These are phyloP conservation scores for Cabera pusaria DNA, from an alignment of 2,888 invertebrate genomes.

Conservation along the genomic window DNA sequence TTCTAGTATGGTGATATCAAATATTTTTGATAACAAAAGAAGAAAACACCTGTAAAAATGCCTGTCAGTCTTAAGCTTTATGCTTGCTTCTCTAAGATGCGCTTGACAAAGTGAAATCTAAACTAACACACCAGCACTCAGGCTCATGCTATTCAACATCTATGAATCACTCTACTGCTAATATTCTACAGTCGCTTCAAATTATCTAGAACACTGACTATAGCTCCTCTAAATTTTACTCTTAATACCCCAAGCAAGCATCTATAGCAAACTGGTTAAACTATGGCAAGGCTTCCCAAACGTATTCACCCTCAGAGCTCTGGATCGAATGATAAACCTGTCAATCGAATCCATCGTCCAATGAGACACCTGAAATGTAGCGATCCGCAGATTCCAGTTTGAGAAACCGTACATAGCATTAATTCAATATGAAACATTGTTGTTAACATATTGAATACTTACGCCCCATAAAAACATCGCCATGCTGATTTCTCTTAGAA, in stretches of 20 bases:
- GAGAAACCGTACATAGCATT: conserved; percentile 16
- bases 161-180: conserved; percentile 17
- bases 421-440: conserved; percentile 24
- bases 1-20: too few relatives aligned
- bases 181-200: conserved; percentile 18
- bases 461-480: conserved; percentile 91
- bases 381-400: conserved; percentile 13
- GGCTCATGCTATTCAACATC: conserved; percentile 7
- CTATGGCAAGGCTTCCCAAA: conserved; percentile 24
- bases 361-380: conserved; percentile 10
- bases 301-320: conserved; percentile 12
- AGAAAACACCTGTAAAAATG: too few relatives aligned
- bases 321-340: not conserved
- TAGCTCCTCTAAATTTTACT: conserved; percentile 4
- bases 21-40: too few relatives aligned
- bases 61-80: conserved; percentile 10
- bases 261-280: conserved; percentile 16
- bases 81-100: conserved; percentile 11
- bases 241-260: conserved; percentile 19
- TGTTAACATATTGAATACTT: conserved; percentile 59
- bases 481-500: conserved; percentile 79
- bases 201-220: conserved; percentile 15
- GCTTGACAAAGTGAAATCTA: conserved; percentile 6
- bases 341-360: conserved; percentile 6
- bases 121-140: conserved; percentile 14